Evolutionary conservation across 2,797 vertebrate species (phyloP), one percentile per base, ranked within the genome.

Genomic region (Zalophus californianus): DNA sequence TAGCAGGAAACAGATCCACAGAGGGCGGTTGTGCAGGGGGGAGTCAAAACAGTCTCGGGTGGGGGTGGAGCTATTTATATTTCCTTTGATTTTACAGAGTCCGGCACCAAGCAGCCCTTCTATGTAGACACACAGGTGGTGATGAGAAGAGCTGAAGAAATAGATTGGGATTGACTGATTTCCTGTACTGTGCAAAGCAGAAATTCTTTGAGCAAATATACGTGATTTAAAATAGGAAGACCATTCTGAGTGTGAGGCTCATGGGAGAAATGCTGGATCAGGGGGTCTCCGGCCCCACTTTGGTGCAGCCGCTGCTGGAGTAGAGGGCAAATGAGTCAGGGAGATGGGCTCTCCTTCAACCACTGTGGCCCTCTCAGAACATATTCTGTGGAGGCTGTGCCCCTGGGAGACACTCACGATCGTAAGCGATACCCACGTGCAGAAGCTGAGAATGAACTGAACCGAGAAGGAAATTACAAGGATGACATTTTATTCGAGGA

Each of bases 1-100:
- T 1, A 16, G n/a, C 9, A 44, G 48, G 75, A 86, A 4, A 4
- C 12, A 10, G 48, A n/a, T 18, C 14, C 18, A 44, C 1, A 44
- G 64, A 29, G 56, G 15, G 14, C 0, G 4, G 8, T 14, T 21
- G 21, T 18, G 3, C 0, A 41, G 16, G 9, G 27, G 1, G 27
- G 75, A 56, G 35, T 5, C 1, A 2, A 29, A 78, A 38, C 0
- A 44, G 77, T 25, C 2, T 5, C 14, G 7, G 54, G 25, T 14
- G 1, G 5, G 1, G 3, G 32, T 29, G 25, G 77, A 85, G 25
- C 56, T 23, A 50, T 38, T 11, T 50, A 44, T 35, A 27, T 52
- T 88, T 50, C 7, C 15, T 73, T 70, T 2, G 13, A 56, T 41
- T 85, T 85, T 60, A 48, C 0, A n/a, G 20, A n/a, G 7, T 58